Base-by-base conservation (phyloP, 2,113 vertebrate genomes). In the Macrotis lagotis region DNA sequence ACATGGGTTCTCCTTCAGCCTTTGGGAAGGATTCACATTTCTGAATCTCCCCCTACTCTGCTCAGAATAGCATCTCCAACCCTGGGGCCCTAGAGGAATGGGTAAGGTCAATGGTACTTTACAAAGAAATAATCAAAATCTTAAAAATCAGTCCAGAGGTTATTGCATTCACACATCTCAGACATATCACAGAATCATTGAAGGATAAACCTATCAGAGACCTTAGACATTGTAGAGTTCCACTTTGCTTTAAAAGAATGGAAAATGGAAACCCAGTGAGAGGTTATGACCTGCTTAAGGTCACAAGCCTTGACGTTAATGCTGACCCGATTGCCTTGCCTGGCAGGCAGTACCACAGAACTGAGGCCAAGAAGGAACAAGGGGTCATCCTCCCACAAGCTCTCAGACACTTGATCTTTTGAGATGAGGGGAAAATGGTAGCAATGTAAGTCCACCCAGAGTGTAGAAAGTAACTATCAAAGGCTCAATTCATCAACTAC, bases 321-420 rank as follows among this genome's bases (percentile, higher is more conserved):
- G 10, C 59, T 26, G 28, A 25, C 66, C n/a, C 19, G 19, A 83
- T 44, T 83, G n/a, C 66, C 16, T 44, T 22, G n/a, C n/a, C 19
- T 83, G 16, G 37, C 66, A 83, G 19, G 66, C 66, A 83, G 66
- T 83, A 83, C 91, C 66, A 10, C 48, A 91, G 91, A 89, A 93
- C 90, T 90, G 93, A 91, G 90, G 90, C 90, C 25, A 93, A 95
- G 59, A 89, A 91, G n/a, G 96, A 89, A 94, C 96, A 95, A 97
- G 91, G 89, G 95, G 96, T 97, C 97, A 97, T 50, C 93, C 91
- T 93, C 97, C 95, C 96, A 93, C 5, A 1, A 93, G 93, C 91
- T 92, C 48, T 44, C 94, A 96, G 93, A 98, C 97, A 97, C 96
- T 95, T 89, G 59, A 14, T 90, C 97, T 97, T 98, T 97, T 97